Percentiles rank a stretch among this genome's conserved stretches.
phyloP scores from a whole-genome alignment of 2,888 invertebrate genomes.

The Drosophila helvetica region DNA sequence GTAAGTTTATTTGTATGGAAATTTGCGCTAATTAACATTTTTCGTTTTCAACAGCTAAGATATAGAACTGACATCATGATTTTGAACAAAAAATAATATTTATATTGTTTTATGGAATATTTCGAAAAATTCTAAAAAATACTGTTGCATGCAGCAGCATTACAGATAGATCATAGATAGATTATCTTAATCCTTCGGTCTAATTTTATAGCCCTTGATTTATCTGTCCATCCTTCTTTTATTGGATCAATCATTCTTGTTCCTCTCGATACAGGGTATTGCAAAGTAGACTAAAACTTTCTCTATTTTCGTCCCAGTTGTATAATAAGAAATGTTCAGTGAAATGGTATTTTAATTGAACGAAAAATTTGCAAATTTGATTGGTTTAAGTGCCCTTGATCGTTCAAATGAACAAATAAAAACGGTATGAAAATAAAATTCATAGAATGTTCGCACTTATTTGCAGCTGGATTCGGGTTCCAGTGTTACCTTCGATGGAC shows the following conservation, averaged over 20 bases:
- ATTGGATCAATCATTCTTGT: background rate
- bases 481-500: conserved; percentile 31
- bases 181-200: too few relatives aligned
- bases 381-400: background rate
- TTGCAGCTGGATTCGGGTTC: background rate
- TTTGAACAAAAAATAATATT: background rate
- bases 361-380: conserved; percentile 25
- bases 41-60: conserved; percentile 37
- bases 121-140: too few relatives aligned
- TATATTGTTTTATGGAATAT: too few relatives aligned
- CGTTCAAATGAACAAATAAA: conserved; percentile 29
- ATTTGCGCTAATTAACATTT: conserved; percentile 28
- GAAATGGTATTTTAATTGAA: conserved; percentile 41
- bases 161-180: too few relatives aligned
- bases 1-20: conserved; percentile 13
- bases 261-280: background rate
- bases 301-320: background rate
- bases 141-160: too few relatives aligned
- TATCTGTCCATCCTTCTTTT: background rate
- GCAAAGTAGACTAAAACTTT: background rate
- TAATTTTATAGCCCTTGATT: too few relatives aligned
- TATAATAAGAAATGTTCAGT: conserved; percentile 3
- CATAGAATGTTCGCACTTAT: conserved; percentile 24
- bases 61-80: background rate
- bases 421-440: background rate